Conservation (phyloP, 2,113 vertebrate genomes). For the Pavo muticus region DNA sequence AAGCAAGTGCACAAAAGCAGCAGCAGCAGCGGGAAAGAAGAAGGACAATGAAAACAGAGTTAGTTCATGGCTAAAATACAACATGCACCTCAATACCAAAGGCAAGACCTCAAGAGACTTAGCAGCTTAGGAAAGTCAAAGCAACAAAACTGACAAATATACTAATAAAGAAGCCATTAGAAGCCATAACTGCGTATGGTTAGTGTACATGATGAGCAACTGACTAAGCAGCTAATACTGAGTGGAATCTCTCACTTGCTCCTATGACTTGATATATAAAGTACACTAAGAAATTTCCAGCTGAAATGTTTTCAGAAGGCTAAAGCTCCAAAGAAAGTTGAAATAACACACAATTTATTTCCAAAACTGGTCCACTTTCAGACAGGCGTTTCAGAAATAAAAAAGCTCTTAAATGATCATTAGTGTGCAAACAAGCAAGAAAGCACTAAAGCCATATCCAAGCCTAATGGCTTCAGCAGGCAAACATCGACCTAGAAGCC, state of each 20-base stretch:
- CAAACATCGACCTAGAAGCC: not conserved
- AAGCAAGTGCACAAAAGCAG: slow-evolving; percentile 75
- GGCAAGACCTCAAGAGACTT: not conserved
- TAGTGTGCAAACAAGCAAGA: not conserved
- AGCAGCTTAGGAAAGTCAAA: slow-evolving; percentile 23
- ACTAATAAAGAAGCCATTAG: not conserved
- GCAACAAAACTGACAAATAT: slow-evolving; percentile 42
- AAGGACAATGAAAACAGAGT: slow-evolving; percentile 82
- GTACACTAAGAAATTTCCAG: not conserved
- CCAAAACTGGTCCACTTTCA: not conserved
- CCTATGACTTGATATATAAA: not conserved
- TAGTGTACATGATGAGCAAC: slow-evolving; percentile 35
- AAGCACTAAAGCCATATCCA: not conserved
- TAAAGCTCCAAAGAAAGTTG: not conserved
- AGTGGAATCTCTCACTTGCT: not conserved
- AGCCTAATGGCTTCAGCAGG: not conserved
- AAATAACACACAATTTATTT: not conserved
- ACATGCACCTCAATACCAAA: slow-evolving; percentile 66
- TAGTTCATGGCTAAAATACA: slow-evolving; percentile 77
- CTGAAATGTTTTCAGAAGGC: not conserved
- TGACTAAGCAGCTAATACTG: not conserved
- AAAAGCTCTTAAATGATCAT: not conserved
- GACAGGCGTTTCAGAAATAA: not conserved
- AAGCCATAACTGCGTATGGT: not conserved
- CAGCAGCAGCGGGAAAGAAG: slow-evolving; percentile 66